Evolutionary conservation across 2,113 vertebrate genomes (phyloP).

Genomic region (Odocoileus hemionus): DNA sequence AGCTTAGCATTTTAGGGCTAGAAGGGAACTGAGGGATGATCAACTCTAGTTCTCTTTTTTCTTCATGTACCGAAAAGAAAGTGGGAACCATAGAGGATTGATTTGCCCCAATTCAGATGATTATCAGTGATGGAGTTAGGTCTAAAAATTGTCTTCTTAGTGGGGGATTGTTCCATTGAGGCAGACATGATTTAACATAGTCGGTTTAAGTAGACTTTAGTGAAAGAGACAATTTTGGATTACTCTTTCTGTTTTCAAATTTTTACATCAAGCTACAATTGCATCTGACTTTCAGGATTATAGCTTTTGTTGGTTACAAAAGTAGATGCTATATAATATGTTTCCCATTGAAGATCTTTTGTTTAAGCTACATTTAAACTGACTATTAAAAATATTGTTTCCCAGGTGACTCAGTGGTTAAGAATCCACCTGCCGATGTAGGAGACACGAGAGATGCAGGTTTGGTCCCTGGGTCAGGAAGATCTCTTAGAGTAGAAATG

Average conservation of each 20-base stretch:
- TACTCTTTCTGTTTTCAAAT: neutral
- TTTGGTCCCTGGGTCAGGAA: neutral
- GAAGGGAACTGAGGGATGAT: neutral
- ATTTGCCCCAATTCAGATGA: neutral
- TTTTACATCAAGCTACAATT: neutral
- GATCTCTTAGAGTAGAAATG: neutral
- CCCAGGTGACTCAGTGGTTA: neutral
- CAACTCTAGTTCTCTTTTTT: neutral
- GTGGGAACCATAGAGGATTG: neutral
- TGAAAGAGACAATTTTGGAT: neutral
- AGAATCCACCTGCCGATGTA: neutral
- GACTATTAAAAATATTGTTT: neutral
- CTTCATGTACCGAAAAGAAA: neutral
- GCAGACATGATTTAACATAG: neutral
- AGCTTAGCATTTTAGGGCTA: neutral
- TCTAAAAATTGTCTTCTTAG: neutral
- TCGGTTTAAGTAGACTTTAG: neutral
- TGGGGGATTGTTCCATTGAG: neutral
- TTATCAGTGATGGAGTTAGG: neutral
- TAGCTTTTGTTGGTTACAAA: neutral
- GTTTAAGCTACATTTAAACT: neutral
- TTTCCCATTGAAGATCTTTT: neutral
- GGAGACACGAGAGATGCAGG: neutral
- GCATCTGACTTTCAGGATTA: neutral
- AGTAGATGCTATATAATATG: neutral